Percentiles rank a stretch among this genome's conserved stretches.
phyloP scores from a whole-genome alignment of 2,797 vertebrate species.

The Hephaestus fuliginosus region DNA sequence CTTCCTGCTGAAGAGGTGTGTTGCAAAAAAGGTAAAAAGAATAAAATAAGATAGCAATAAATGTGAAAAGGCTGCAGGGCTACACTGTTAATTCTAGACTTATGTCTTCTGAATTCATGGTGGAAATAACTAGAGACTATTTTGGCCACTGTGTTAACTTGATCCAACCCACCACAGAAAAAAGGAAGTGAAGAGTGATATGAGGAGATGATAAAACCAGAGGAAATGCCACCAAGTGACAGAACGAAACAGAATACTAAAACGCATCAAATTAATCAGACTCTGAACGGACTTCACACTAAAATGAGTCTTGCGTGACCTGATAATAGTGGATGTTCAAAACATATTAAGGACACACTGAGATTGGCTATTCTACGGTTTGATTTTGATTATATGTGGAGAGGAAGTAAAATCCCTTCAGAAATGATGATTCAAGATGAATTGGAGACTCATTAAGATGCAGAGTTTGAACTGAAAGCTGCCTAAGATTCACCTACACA shows the following conservation, averaged over 20 bases:
- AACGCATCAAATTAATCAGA: background rate
- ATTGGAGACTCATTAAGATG: background rate
- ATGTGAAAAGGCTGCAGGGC: background rate
- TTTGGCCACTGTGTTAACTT: slow-evolving; percentile 7
- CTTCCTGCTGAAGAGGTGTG: slow-evolving; percentile 32
- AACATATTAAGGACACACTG: no score
- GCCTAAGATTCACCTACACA: slow-evolving; percentile 1
- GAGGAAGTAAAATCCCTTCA: background rate
- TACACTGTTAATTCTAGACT: background rate
- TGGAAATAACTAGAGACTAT: background rate
- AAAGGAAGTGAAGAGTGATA: slow-evolving; percentile 1
- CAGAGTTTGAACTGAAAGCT: background rate
- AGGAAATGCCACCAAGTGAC: slow-evolving; percentile 28
- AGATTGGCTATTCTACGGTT: background rate
- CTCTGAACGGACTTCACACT: background rate
- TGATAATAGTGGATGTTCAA: no score
- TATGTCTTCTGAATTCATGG: background rate
- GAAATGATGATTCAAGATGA: background rate
- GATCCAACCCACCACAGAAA: slow-evolving; percentile 10
- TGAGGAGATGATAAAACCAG: slow-evolving; percentile 28
- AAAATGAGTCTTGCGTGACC: no score
- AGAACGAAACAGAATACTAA: background rate
- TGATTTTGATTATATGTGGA: background rate
- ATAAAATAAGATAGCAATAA: background rate
- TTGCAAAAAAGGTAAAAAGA: background rate